Evolutionary conservation across 2,888 invertebrate genomes (phyloP).

Genomic region (Hololepta plana): DNA sequence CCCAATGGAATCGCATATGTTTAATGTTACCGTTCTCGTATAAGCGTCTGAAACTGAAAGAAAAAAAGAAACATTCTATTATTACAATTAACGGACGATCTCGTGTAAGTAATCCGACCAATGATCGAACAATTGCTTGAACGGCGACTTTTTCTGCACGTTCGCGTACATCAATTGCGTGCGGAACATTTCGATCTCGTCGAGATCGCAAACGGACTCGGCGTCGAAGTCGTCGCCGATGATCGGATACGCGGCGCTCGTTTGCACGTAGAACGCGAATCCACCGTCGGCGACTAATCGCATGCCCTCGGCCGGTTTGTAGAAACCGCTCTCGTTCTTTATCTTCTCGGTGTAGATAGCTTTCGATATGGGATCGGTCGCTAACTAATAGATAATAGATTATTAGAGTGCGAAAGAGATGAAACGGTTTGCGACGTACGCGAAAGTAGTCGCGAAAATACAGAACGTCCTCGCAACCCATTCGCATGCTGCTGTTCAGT

Average conservation of each 20-base stretch:
- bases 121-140: slow-evolving; percentile 39
- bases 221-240: slow-evolving; percentile 45
- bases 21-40: too few species aligned
- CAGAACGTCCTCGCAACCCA: slow-evolving; percentile 43
- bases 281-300: slow-evolving; percentile 39
- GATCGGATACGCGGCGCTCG: slow-evolving; percentile 45
- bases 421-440: not conserved
- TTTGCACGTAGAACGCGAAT: slow-evolving; percentile 53
- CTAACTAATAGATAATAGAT: slow-evolving; percentile 28
- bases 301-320: slow-evolving; percentile 36
- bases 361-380: slow-evolving; percentile 40
- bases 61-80: too few species aligned
- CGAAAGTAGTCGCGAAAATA: slow-evolving; percentile 43
- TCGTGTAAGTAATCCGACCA: too few species aligned
- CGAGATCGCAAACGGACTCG: slow-evolving; percentile 46
- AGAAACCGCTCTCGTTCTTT: slow-evolving; percentile 27
- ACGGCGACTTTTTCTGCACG: slow-evolving; percentile 40
- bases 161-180: slow-evolving; percentile 37
- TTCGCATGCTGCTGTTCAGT: slow-evolving; percentile 35
- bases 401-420: slow-evolving; percentile 1
- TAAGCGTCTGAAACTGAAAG: too few species aligned
- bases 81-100: too few species aligned
- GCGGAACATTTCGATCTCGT: slow-evolving; percentile 41
- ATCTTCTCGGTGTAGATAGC: slow-evolving; percentile 42
- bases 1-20: too few species aligned